Base-by-base conservation (phyloP, 2,888 invertebrate species). In the Diabrotica balteata region DNA sequence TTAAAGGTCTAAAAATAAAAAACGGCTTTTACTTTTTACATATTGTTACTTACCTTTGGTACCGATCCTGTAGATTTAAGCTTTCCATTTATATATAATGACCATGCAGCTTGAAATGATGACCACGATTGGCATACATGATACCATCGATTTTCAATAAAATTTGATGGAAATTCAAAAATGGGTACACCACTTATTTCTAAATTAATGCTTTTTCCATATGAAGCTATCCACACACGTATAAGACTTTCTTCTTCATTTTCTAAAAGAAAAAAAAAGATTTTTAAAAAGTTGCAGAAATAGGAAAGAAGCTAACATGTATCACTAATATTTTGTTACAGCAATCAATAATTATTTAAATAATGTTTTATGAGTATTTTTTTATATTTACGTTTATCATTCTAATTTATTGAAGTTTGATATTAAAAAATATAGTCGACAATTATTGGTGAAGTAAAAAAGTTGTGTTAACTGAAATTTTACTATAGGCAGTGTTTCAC, bases 61-160 rank as follows among this genome's bases (percentile, higher is more conserved):
- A 78, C 79, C 46, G 77, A 77, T 65, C 85, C 86, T 70, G 82
- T 82, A 76, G 83, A 74, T 80, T 78, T 70, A 58, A 89, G 84
- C 62, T 85, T 85, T 7, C 89, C 89, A 79, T 91, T 88, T 50
- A 90, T 70, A 81, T 88, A 90, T 7, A 90, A 79, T 45, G 86
- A 87, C 87, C 90, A 90, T 7, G 86, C 86, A n/a, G 88, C 90
- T 58, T 82, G 84, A 64, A 84, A 84, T 0, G 88, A 87, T 70
- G 89, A 88, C 86, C 90, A 91, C 55, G 90, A 90, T 71, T 90
- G 83, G 72, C 91, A 91, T 17, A 91, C 80, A 78, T 91, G 90
- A 58, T 88, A 87, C 91, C 91, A 91, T 7, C 85, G 85, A 75
- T 85, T 76, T 85, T 82, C 83, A 11, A 74, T 69, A 45, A 84